Conservation (phyloP, 2,888 invertebrate species). For the Dioctria rufipes region DNA sequence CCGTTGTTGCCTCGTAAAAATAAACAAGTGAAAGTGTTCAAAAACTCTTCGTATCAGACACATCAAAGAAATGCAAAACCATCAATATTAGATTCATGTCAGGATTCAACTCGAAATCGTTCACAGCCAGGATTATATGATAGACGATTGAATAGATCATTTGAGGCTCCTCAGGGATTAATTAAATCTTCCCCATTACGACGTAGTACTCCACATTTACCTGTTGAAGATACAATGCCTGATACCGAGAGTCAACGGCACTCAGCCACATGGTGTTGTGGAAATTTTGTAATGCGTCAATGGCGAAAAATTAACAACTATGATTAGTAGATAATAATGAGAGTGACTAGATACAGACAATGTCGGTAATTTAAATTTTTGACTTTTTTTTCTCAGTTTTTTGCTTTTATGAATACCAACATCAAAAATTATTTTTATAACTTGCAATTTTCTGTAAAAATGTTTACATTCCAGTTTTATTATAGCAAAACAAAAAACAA, state of each 20-base stretch:
- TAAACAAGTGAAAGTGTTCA: conserved; percentile 64
- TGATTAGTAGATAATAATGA: conserved; percentile 72
- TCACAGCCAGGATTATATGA: conserved; percentile 67
- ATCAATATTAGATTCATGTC: conserved; percentile 28
- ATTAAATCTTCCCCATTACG: conserved; percentile 66
- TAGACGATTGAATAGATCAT: conserved; percentile 70
- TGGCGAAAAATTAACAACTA: conserved; percentile 83
- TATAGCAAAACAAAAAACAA: background rate
- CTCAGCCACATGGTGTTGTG: conserved; percentile 80
- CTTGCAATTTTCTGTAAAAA: background rate
- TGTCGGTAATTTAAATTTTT: conserved; percentile 17
- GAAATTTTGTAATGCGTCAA: conserved; percentile 82
- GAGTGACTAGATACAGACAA: conserved; percentile 49
- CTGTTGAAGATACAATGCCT: conserved; percentile 62
- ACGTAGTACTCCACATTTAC: conserved; percentile 69
- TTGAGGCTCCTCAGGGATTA: conserved; percentile 66
- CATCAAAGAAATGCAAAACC: conserved; percentile 59
- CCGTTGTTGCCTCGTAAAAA: conserved; percentile 69
- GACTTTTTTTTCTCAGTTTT: conserved; percentile 25
- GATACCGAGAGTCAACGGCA: conserved; percentile 65
- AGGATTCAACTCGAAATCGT: conserved; percentile 24
- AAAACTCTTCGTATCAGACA: conserved; percentile 60
- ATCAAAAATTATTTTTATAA: background rate
- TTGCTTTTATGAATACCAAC: background rate
- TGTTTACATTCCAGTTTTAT: conserved; percentile 34